Base-by-base conservation (phyloP, 2,888 invertebrate genomes). In the Mesoligia furuncula region DNA sequence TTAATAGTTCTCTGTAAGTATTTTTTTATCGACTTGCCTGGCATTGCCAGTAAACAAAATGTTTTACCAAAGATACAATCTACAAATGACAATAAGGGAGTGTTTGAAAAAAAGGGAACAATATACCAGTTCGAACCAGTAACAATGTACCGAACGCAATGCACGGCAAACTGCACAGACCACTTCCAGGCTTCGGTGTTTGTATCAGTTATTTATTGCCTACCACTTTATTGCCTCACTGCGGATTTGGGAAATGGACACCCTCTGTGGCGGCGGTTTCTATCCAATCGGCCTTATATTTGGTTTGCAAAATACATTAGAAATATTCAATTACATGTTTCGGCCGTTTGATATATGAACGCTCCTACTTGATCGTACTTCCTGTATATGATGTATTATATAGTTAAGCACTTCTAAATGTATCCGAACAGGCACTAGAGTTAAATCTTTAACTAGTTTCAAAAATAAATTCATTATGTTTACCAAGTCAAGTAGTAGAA, bases 181-280 rank as follows among this genome's bases (percentile, higher is more conserved):
- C 88, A 92, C 91, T 90, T 90, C 85, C 90, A 90, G 88, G 85
- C 86, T 85, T 79, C 80, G 83, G 84, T 83, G 91, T 89, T 90
- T 90, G 90, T 92, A 92, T 93, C 92, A 89, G 93, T 93, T 94
- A 93, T 94, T 94, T 93, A 93, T 88, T 83, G 75, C 85, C 81
- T 82, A 87, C 88, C 89, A 88, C 85, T 88, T 88, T 88, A 87
- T 91, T 86, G 89, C 88, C 80, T 85, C 85, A 81, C 87, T 89
- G 89, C 88, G 90, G 89, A 87, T 89, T 87, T 88, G 81, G 89
- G 85, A 80, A 88, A 87, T 84, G 85, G 89, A 88, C 85, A 86
- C 84, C 83, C 87, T 85, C 85, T 86, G 85, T 86, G 85, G 89
- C 81, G 81, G 87, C 82, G 79, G 87, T 88, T 84, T 86, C 90